These are phyloP conservation scores for Alectura lathami DNA, from an alignment of 2,113 vertebrate species.

Conservation along the genomic window DNA sequence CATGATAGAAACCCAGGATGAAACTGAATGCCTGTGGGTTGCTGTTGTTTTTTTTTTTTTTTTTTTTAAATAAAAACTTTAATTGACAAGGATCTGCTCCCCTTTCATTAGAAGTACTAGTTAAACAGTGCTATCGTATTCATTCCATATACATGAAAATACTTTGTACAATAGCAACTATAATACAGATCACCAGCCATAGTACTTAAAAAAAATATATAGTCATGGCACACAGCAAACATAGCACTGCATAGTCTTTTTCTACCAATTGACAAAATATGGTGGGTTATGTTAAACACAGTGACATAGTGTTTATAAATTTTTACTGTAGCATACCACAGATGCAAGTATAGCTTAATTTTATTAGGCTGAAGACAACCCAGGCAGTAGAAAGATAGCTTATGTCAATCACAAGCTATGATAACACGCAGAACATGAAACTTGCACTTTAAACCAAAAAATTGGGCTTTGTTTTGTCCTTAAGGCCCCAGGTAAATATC, in stretches of 20 bases:
- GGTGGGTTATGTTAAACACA: background rate
- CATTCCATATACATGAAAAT: background rate
- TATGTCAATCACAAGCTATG: background rate
- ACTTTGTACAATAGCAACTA: background rate
- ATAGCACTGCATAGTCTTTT: background rate
- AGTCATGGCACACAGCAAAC: background rate
- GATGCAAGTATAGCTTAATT: background rate
- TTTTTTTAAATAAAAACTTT: background rate
- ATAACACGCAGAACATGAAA: background rate
- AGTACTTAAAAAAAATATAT: background rate
- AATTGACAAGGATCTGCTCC: background rate
- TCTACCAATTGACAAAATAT: background rate
- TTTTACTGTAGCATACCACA: background rate
- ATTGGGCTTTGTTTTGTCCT: background rate
- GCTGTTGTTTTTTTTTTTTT: background rate
- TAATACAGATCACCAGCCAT: background rate
- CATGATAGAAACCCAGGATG: background rate
- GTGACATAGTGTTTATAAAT: background rate
- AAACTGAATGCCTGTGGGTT: background rate
- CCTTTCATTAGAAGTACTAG: background rate
- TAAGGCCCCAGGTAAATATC: background rate
- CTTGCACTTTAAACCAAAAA: background rate
- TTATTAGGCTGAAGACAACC: background rate
- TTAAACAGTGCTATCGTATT: background rate
- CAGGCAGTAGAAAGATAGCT: background rate